A percentile compares a stretch with the other conserved stretches of the same genome.
These are phyloP conservation scores for Prosopocoilus inquinatus DNA, from an alignment of 2,888 invertebrate species.

Conservation along the genomic window DNA sequence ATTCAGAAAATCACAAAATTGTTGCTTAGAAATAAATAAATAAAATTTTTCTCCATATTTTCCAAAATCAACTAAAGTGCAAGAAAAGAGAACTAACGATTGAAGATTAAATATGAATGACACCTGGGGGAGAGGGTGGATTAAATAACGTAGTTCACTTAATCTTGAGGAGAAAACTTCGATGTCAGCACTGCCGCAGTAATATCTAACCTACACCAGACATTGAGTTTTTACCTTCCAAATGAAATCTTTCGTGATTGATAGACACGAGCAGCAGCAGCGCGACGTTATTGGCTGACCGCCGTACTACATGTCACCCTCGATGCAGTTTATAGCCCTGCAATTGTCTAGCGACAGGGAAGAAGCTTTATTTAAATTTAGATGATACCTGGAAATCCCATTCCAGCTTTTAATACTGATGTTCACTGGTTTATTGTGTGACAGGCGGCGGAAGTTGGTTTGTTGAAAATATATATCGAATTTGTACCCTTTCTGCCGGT, in stretches of 20 bases:
- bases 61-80: too few species aligned
- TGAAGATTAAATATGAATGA: too few species aligned
- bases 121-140: too few species aligned
- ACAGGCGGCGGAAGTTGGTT: slow-evolving; percentile 3
- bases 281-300: slow-evolving; percentile 28
- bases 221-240: slow-evolving; percentile 34
- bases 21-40: too few species aligned
- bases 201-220: slow-evolving; percentile 25
- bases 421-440: slow-evolving; percentile 18
- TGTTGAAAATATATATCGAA: too few species aligned
- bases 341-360: slow-evolving; percentile 9
- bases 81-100: too few species aligned
- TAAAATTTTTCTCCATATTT: too few species aligned
- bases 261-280: slow-evolving; percentile 34
- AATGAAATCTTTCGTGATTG: slow-evolving; percentile 42
- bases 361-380: slow-evolving; percentile 16
- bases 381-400: slow-evolving; percentile 5
- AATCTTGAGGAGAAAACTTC: slow-evolving; percentile 29
- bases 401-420: slow-evolving; percentile 17
- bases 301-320: slow-evolving; percentile 11
- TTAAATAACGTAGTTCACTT: slow-evolving; percentile 34
- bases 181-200: slow-evolving; percentile 32
- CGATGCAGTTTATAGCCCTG: slow-evolving; percentile 10
- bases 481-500: too few species aligned
- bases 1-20: too few species aligned